These are phyloP conservation scores for Nothoprocta pentlandii DNA, from an alignment of 2,113 vertebrate genomes.

Conservation along the genomic window DNA sequence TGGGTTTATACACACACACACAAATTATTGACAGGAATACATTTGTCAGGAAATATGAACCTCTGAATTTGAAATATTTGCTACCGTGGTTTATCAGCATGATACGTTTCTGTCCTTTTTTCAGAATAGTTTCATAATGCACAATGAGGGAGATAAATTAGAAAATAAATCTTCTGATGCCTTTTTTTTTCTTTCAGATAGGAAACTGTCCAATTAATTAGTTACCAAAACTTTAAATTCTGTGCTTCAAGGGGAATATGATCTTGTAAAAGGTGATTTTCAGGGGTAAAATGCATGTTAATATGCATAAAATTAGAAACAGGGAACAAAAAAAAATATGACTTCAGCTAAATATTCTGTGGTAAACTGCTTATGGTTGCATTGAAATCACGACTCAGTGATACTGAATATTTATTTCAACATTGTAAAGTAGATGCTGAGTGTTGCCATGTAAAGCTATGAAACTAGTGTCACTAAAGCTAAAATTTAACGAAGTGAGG, in stretches of 20 bases:
- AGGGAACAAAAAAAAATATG: neutral
- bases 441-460: neutral
- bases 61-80: neutral
- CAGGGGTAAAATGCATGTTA: neutral
- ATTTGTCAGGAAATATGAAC: neutral
- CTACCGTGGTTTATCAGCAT: neutral
- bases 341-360: neutral
- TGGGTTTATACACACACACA: neutral
- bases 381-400: neutral
- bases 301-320: neutral
- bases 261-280: neutral
- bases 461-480: neutral
- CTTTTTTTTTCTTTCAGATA: neutral
- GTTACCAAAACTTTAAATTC: neutral
- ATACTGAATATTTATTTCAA: neutral
- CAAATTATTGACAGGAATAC: neutral
- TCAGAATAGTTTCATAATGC: neutral
- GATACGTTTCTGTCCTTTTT: neutral
- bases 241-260: neutral
- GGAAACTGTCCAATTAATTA: neutral
- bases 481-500: neutral
- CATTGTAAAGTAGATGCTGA: neutral
- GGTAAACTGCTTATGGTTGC: neutral
- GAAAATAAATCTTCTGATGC: constrained; percentile 14
- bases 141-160: neutral